These are phyloP conservation scores for Crotalus viridis DNA, from an alignment of 2,113 vertebrate genomes.

Conservation along the genomic window DNA sequence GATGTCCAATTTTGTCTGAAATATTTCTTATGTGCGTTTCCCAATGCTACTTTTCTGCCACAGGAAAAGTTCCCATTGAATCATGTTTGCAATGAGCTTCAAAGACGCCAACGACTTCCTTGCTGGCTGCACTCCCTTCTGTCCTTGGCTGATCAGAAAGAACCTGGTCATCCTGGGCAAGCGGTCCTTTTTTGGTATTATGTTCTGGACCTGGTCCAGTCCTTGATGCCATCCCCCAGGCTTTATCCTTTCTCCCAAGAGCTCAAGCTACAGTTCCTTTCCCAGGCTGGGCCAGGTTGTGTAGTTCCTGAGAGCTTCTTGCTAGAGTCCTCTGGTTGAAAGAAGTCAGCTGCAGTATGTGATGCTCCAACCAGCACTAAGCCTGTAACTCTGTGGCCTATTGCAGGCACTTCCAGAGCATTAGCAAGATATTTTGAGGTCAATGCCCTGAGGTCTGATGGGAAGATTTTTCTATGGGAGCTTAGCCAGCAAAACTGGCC, in stretches of 20 bases:
- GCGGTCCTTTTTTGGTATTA: not conserved
- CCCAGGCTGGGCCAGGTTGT: not conserved
- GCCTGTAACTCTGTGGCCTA: not conserved
- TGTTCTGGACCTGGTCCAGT: not conserved
- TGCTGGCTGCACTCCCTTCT: not conserved
- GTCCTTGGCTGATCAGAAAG: not conserved
- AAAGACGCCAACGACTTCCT: not conserved
- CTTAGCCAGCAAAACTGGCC: not conserved
- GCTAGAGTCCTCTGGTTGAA: not conserved
- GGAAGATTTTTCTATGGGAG: not conserved
- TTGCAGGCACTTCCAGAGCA: not conserved
- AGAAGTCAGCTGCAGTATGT: not conserved
- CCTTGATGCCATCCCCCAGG: not conserved
- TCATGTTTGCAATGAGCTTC: too few relatives aligned
- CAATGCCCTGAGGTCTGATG: not conserved
- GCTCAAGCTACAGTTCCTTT: not conserved
- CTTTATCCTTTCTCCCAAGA: not conserved
- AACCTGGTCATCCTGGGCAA: not conserved
- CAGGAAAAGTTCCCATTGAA: not conserved
- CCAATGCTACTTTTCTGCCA: not conserved
- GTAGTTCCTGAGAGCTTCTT: too few relatives aligned
- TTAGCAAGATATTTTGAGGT: not conserved
- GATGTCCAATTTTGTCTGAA: not conserved
- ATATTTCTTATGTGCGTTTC: not conserved
- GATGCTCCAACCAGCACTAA: not conserved